Evolutionary conservation across 2,797 vertebrate species (phyloP).

Genomic region (Echiichthys vipera): DNA sequence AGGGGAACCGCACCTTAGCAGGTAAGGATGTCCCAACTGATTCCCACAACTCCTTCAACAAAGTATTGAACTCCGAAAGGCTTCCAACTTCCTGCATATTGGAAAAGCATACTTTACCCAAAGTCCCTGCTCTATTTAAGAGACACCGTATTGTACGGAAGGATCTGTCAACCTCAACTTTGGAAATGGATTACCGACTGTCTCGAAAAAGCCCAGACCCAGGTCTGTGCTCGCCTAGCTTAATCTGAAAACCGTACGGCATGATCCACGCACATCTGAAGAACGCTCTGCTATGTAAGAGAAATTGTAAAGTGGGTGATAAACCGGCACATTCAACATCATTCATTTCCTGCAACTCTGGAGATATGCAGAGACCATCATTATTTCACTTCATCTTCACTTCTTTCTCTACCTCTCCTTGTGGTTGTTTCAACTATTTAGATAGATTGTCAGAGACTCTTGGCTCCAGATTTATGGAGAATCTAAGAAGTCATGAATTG

Average conservation of each 20-base stretch:
- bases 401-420: conserved; percentile 54
- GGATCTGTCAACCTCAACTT: conserved; percentile 56
- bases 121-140: conserved; percentile 37
- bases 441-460: conserved; percentile 52
- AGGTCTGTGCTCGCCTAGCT: conserved; percentile 53
- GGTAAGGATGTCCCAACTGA: conserved; percentile 45
- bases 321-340: conserved; percentile 50
- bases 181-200: conserved; percentile 62
- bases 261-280: conserved; percentile 54
- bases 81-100: conserved; percentile 16
- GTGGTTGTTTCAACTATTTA: conserved; percentile 67
- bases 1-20: conserved; percentile 43
- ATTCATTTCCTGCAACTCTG: conserved; percentile 47
- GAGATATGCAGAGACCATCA: conserved; percentile 50
- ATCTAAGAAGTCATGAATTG: conserved; percentile 41
- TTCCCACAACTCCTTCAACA: conserved; percentile 40
- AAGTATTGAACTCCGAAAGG: conserved; percentile 27
- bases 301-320: conserved; percentile 30
- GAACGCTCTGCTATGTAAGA: conserved; percentile 47
- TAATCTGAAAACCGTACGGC: conserved; percentile 72
- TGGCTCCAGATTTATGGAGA: conserved; percentile 65
- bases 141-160: conserved; percentile 36
- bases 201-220: conserved; percentile 57
- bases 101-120: conserved; percentile 31
- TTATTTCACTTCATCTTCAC: conserved; percentile 58